Base-by-base conservation (phyloP, 2,888 invertebrate genomes). In the Furcula furcula region DNA sequence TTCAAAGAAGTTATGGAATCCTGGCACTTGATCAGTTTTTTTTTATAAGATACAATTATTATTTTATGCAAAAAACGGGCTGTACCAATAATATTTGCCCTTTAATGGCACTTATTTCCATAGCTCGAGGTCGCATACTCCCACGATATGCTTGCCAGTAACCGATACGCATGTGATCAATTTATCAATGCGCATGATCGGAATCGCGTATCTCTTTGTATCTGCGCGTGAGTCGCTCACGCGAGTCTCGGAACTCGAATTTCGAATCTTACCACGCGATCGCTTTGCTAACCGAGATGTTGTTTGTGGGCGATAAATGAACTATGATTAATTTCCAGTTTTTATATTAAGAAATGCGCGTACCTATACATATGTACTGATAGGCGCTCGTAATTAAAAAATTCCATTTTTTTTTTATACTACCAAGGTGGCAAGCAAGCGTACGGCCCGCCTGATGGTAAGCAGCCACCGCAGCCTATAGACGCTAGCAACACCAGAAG, bases 161-260 rank as follows among this genome's bases (percentile, higher is more conserved):
- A 80, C 65, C 55, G 76, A 84, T 81, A 80, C 65, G 63, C 59
- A 66, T 69, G 69, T 74, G 77, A 82, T 80, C 74, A 69, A 68
- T 71, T 73, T 84, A 86, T 85, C 84, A 73, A 65, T 73, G 76
- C 71, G 65, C 77, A 76, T 76, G 77, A 85, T 85, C 82, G 61
- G 61, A 61, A 63, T 56, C 55, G 62, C 63, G 63, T 78, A 78
- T 83, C 76, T 77, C 74, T 75, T 74, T 77, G 66, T 73, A 76
- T 78, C 76, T 59, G 68, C 43, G 40, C 50, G 35, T 34, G 53
- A 53, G 50, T 50, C 38, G 47, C 65, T 68, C 69, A 75, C 73
- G 74, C 71, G 56, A 70, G 62, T 56, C 65, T 57, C 59, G 55
- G 52, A 62, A 63, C 53, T 59, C 53, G 55, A 55, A 60, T 52